phyloP scores from a whole-genome alignment of 2,797 vertebrate species.

The Coccyzus lansbergi region DNA sequence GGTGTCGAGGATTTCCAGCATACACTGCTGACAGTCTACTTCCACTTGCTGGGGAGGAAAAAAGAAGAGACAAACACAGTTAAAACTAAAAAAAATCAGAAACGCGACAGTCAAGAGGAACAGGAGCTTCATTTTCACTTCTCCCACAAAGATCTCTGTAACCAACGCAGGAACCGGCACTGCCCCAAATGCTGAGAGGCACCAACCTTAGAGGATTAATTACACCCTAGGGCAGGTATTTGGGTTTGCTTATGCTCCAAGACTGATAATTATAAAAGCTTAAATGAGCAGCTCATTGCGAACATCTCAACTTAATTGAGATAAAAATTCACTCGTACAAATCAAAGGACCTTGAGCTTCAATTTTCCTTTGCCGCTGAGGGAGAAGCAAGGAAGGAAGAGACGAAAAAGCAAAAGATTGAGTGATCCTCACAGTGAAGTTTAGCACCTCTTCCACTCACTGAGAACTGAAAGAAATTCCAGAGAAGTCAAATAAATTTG shows the following conservation, averaged over 20 bases:
- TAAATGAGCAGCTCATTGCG: not conserved
- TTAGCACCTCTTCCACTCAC: not conserved
- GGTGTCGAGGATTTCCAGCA: constrained; percentile 99
- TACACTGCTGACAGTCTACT: constrained; percentile 97
- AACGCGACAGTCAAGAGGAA: not conserved
- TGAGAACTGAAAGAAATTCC: not conserved
- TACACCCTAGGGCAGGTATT: not conserved
- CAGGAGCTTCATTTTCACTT: not conserved
- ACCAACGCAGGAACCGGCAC: not conserved
- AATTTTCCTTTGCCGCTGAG: not conserved
- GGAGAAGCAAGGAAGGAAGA: not conserved
- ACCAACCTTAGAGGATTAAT: not conserved
- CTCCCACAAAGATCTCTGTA: not conserved
- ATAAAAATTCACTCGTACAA: not conserved
- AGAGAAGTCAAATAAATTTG: constrained; percentile 4
- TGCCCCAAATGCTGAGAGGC: not conserved
- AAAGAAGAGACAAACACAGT: not conserved
- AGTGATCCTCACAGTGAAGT: not conserved
- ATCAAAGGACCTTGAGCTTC: not conserved
- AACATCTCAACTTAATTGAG: constrained; percentile 11
- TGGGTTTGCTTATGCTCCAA: not conserved
- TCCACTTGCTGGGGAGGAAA: constrained; percentile 90
- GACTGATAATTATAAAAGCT: not conserved
- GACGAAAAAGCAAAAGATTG: not conserved
- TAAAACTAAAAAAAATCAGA: not conserved